phyloP scores from a whole-genome alignment of 2,113 vertebrate genomes.

The Tautogolabrus adspersus region DNA sequence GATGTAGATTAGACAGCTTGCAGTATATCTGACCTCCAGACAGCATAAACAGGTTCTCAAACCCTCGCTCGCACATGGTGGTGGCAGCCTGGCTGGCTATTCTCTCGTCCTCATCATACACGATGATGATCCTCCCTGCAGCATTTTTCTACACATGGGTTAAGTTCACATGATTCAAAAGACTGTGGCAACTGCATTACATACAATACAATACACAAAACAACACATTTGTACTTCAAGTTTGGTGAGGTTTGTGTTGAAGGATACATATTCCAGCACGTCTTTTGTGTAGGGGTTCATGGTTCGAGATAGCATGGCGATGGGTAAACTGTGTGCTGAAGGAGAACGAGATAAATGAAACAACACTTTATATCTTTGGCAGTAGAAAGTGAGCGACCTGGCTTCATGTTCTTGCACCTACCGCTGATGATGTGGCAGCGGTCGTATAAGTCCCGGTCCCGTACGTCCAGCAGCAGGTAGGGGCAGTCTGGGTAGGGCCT shows the following conservation, averaged over 20 bases:
- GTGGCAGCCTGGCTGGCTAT: slow-evolving; percentile 92
- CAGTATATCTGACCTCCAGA: slow-evolving; percentile 88
- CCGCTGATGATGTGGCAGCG: slow-evolving; percentile 93
- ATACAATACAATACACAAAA: background rate
- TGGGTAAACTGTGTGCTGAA: slow-evolving; percentile 91
- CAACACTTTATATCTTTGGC: too few relatives aligned
- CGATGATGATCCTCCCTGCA: slow-evolving; percentile 92
- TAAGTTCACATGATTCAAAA: slow-evolving; percentile 69
- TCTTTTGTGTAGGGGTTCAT: slow-evolving; percentile 94
- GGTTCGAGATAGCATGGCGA: slow-evolving; percentile 88
- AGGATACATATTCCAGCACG: slow-evolving; percentile 97
- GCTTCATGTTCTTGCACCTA: slow-evolving; percentile 45
- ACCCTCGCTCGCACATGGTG: slow-evolving; percentile 93
- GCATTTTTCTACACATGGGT: slow-evolving; percentile 89
- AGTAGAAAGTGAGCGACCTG: too few relatives aligned
- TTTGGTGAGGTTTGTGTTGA: slow-evolving; percentile 34
- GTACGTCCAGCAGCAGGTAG: slow-evolving; percentile 93
- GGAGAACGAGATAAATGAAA: background rate
- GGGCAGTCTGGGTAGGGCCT: slow-evolving; percentile 92
- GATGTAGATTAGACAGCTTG: background rate
- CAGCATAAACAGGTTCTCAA: slow-evolving; percentile 96
- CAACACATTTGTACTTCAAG: too few relatives aligned
- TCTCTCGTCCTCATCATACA: slow-evolving; percentile 95
- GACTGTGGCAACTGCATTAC: background rate
- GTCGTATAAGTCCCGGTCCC: slow-evolving; percentile 90